phyloP scores from a whole-genome alignment of 2,113 vertebrate genomes.

The Platysternon megacephalum region DNA sequence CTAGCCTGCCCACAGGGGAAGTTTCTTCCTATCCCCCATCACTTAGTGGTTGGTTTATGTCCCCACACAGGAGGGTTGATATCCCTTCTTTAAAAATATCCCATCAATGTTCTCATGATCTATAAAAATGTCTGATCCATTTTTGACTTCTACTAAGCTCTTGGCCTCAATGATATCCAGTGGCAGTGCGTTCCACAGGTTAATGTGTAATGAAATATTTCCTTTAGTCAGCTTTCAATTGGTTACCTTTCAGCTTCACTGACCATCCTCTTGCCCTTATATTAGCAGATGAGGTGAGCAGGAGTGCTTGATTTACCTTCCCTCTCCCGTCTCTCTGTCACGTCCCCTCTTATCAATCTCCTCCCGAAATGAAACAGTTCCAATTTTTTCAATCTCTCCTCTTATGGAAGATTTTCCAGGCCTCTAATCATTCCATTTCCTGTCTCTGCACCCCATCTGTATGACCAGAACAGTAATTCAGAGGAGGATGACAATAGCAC shows the following conservation, averaged over 20 bases:
- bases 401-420: neutral
- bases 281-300: neutral
- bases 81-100: neutral
- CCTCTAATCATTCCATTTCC: neutral
- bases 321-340: neutral
- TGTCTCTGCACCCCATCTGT: neutral
- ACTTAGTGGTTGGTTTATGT: neutral
- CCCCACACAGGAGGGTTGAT: neutral
- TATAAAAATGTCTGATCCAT: neutral
- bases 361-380: neutral
- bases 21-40: neutral
- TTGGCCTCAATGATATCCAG: neutral
- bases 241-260: neutral
- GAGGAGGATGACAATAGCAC: neutral
- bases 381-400: rapidly evolving
- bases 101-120: neutral
- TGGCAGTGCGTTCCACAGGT: neutral
- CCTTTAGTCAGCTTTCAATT: neutral
- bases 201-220: neutral
- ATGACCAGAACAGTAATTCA: neutral
- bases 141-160: neutral
- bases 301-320: neutral
- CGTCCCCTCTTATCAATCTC: neutral
- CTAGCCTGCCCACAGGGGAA: neutral
- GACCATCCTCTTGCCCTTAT: neutral